Base-by-base conservation (phyloP, 2,888 invertebrate species). In the Pristionchus maxplancki region DNA sequence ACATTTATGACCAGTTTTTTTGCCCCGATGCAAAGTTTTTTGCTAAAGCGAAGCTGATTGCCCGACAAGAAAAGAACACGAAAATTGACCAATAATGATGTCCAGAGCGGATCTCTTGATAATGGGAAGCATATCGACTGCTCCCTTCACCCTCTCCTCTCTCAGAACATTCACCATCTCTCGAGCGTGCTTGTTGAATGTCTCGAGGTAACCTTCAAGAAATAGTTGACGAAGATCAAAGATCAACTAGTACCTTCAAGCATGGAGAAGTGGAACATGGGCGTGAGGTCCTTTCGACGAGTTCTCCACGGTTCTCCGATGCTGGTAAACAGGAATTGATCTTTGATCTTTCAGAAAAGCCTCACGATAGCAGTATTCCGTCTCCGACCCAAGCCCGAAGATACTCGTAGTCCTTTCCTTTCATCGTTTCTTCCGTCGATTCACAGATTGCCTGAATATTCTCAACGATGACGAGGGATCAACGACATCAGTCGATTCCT, bases 381-480 rank as follows among this genome's bases (percentile, higher is more conserved):
- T 95, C 94, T 24, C 95, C 95, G 3, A 95, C 93, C 95, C 95
- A 96, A 5, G 95, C 95, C 88, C 95, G 93, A 0, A 95, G 91
- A 89, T 95, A 95, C 24, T 93, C 90, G 91, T 96, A 95, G 88
- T 95, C 95, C 28, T 89, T 89, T n/a, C 95, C 93, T 90, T 95
- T 95, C 40, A 92, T 91, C 20, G 95, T 90, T 40, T 93, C 90
- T 74, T 90, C 93, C 85, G 91, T 92, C 89, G 94, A 92, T 31
- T 91, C 91, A 44, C 94, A 87, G n/a, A 95, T 90, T 11, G 88
- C 74, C 90, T 90, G 53, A 64, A 89, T n/a, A n/a, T n/a, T n/a
- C n/a, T n/a, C n/a, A n/a, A n/a, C n/a, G n/a, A n/a, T n/a, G n/a
- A n/a, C n/a, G n/a, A n/a, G n/a, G n/a, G n/a, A n/a, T n/a, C n/a